Percentiles rank a stretch among this genome's conserved stretches.
Evolutionary conservation across 2,888 invertebrate species (phyloP).

Genomic region (Anthophora plumipes): DNA sequence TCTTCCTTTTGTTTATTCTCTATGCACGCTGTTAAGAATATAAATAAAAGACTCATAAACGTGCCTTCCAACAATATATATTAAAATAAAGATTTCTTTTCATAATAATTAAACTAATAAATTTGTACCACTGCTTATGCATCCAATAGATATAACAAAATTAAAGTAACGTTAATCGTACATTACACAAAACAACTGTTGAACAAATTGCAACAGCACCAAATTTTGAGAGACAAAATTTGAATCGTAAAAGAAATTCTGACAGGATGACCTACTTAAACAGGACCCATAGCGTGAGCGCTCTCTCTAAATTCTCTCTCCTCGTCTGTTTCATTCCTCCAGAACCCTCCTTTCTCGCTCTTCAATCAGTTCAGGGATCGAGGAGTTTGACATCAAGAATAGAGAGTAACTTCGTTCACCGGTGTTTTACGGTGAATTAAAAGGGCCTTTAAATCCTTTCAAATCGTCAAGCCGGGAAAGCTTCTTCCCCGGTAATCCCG

Average conservation of each 20-base stretch:
- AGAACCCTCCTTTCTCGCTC: background rate
- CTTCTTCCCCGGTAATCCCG: constrained; percentile 28
- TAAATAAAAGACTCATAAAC: too few species aligned
- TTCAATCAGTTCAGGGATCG: constrained; percentile 41
- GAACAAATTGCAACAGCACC: too few species aligned
- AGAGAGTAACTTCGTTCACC: constrained; percentile 35
- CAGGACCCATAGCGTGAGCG: background rate
- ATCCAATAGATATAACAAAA: too few species aligned
- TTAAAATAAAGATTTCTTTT: too few species aligned
- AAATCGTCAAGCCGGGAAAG: constrained; percentile 29
- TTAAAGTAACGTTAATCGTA: too few species aligned
- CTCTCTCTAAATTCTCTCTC: background rate
- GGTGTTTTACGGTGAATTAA: constrained; percentile 54
- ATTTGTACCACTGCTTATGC: too few species aligned
- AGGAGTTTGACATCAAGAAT: constrained; percentile 43
- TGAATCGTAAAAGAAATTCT: background rate
- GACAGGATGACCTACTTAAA: constrained; percentile 2
- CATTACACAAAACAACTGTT: too few species aligned
- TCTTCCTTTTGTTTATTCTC: too few species aligned
- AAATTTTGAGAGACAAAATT: background rate
- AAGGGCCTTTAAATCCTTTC: constrained; percentile 54
- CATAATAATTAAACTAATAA: too few species aligned
- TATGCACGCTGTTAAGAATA: too few species aligned
- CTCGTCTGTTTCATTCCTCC: constrained; percentile 5
- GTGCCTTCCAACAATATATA: too few species aligned